Base-by-base conservation (phyloP, 1,140 invertebrate species). In the Drosophila tristis region DNA sequence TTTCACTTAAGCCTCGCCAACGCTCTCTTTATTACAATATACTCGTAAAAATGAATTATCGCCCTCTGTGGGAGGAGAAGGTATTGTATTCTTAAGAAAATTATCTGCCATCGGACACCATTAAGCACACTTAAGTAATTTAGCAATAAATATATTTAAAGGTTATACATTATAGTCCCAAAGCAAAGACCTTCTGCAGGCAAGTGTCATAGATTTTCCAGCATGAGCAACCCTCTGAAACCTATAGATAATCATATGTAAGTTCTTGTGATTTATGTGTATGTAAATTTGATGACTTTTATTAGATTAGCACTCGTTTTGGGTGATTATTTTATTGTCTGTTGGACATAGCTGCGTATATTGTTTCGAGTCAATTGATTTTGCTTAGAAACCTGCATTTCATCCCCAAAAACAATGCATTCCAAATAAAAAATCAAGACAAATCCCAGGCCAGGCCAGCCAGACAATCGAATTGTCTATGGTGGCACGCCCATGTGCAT, bases 1-100 rank as follows among this genome's bases (percentile, higher is more conserved):
- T 84, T 87, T 89, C 84, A 87, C 84, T 87, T 87, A 80, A 87
- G 65, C 43, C 39, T 56, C 58, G 66, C 80, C 80, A 78, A 75
- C 80, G 80, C 61, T 86, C 71, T 65, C 44, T 39, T 39, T 39
- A 39, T 39, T 5, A 39, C 35, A 39, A 39, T 63, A 74, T 77
- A 20, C 20, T 20, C 20, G 20, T 20, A 64, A 78, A 74, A 66
- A 63, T 77, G 45, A 70, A 86, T 81, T 58, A 78, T 48, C 39
- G 47, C 31, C 11, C 7, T 42, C 26, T 31, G 15, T n/a, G 51
- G 67, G 42, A 39, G 35, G 11, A 4, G 13, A 42, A 50, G 29
- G 23, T 61, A 73, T 63, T 59, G 61, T 4, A 13, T 39, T 13
- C 35, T 39, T 13, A 44, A 29, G 48, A 39, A 50, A 64, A 56